Evolutionary conservation across 1,140 invertebrate genomes (phyloP).

Genomic region (Pogonomyrmex californicus): DNA sequence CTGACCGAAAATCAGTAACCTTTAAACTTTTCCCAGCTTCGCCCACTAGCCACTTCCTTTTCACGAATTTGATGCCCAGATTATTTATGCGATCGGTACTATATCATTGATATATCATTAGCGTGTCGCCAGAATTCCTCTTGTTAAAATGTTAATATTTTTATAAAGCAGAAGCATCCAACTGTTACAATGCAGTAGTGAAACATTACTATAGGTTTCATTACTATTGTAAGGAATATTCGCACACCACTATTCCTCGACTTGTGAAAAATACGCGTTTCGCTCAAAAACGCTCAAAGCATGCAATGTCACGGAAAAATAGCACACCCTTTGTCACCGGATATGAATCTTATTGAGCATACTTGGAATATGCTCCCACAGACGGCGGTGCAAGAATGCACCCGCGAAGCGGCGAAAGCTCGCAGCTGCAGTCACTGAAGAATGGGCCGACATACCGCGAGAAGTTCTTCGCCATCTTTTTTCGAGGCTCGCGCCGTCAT

Average conservation of each 20-base stretch:
- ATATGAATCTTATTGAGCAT: constrained; percentile 79
- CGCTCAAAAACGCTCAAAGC: constrained; percentile 39
- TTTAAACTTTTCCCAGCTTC: constrained; percentile 57
- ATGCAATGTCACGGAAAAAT: constrained; percentile 73
- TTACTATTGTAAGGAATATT: neutral
- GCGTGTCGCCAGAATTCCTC: neutral
- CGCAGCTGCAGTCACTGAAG: constrained; percentile 74
- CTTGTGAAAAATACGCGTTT: constrained; percentile 39
- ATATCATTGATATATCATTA: constrained; percentile 14
- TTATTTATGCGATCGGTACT: constrained; percentile 21
- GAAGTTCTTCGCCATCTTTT: constrained; percentile 69
- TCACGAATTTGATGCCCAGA: constrained; percentile 23
- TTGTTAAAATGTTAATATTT: neutral
- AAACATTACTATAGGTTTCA: neutral
- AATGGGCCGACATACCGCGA: constrained; percentile 73
- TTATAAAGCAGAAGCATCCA: neutral
- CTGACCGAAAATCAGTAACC: constrained; percentile 49
- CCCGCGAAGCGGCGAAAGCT: constrained; percentile 74
- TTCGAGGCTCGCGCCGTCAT: constrained; percentile 61
- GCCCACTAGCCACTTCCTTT: constrained; percentile 23
- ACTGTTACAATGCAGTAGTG: neutral
- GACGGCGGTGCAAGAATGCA: constrained; percentile 73
- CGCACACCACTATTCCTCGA: neutral
- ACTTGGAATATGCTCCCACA: constrained; percentile 74
- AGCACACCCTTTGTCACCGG: constrained; percentile 74